Percentiles rank a stretch among this genome's conserved stretches.
Evolutionary conservation across 2,888 invertebrate species (phyloP).

Genomic region (Sesia bembeciformis): DNA sequence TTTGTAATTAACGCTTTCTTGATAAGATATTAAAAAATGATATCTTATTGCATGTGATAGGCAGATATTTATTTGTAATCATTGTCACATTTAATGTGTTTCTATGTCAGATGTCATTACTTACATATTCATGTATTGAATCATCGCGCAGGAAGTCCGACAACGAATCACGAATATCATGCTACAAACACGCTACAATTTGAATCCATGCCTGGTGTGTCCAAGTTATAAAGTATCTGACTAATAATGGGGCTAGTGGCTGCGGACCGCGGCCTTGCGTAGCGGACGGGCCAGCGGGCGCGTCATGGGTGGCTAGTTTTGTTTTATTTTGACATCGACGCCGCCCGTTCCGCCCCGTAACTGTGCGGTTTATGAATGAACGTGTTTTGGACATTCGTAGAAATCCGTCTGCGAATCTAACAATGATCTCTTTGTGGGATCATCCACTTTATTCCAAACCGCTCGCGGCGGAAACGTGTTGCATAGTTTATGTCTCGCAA

Average conservation of each 20-base stretch:
- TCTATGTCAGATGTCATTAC: too few relatives aligned
- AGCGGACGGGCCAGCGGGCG: constrained; percentile 3
- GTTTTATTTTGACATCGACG: constrained; percentile 36
- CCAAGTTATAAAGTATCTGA: too few relatives aligned
- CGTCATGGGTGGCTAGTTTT: constrained; percentile 33
- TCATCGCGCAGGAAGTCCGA: too few relatives aligned
- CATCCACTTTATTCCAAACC: constrained; percentile 20
- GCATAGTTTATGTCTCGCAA: constrained; percentile 21
- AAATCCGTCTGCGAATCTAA: constrained; percentile 21
- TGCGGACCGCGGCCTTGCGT: background rate
- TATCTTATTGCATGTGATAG: too few relatives aligned
- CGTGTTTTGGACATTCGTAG: constrained; percentile 44
- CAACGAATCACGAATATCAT: too few relatives aligned
- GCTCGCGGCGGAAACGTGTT: constrained; percentile 37
- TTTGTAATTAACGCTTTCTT: background rate
- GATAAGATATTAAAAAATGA: background rate
- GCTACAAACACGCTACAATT: too few relatives aligned
- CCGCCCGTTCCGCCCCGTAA: constrained; percentile 37
- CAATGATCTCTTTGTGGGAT: constrained; percentile 27
- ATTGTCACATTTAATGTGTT: too few relatives aligned
- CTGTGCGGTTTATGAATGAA: constrained; percentile 47
- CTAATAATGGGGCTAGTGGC: too few relatives aligned
- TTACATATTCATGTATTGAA: too few relatives aligned
- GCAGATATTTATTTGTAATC: too few relatives aligned
- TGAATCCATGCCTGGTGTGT: too few relatives aligned